Evolutionary conservation across 2,888 invertebrate genomes (phyloP), one percentile per base, ranked within the genome.

Genomic region (Ophion costatus): DNA sequence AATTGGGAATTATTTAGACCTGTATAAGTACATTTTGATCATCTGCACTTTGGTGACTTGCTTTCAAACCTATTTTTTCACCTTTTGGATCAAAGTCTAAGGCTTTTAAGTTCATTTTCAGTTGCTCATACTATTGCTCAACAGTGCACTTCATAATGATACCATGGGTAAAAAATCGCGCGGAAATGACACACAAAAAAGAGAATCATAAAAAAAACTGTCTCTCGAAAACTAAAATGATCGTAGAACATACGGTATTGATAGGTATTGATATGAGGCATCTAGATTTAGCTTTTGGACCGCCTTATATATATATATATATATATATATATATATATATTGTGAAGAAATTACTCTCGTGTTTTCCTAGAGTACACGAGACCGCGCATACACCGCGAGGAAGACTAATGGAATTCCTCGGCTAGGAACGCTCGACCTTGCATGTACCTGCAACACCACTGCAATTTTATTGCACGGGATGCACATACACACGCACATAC

Each of bases 391-490:
- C 64, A 77, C 57, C 67, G 51, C n/a, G 67, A 63, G 69, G 83
- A 80, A 84, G 80, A 84, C 59, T 73, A 69, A 80, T 84, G 67
- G 61, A 76, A 83, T 83, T 83, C 83, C 76, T 11, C 45, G 59
- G 38, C 76, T 80, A 79, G 75, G 64, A 75, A 76, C 33, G 70
- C 51, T 76, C 80, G 80, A 80, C 83, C 80, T 83, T 80, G 80
- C 76, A 11, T 42, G 64, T 59, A 69, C 33, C 42, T 42, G 56
- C 70, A 61, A 45, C 51, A 38, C 74, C n/a, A 33, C 20, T 22
- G 17, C 63, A 76, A 61, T 69, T 77, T 77, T 77, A 59, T 45
- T 59, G 17, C 24, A 42, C 24, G 57, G 67, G 56, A 51, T 67
- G 56, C 66, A 45, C 29, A 56, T 17, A 57, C 20, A 63, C 17